Conservation (phyloP, 2,797 vertebrate genomes). For the Danio choprae region DNA sequence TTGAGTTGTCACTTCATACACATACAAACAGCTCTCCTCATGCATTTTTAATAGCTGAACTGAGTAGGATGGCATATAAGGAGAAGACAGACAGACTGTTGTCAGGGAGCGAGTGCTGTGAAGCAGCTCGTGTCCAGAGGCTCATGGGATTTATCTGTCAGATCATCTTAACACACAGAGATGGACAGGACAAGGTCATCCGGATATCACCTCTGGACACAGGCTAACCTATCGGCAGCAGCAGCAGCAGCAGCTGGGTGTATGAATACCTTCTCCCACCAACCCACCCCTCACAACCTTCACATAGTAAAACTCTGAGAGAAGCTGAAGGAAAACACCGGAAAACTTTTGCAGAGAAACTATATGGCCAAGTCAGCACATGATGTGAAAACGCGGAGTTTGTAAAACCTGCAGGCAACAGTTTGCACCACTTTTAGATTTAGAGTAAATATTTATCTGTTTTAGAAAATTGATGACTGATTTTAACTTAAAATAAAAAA, state of each 20-base stretch:
- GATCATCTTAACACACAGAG: conserved; percentile 48
- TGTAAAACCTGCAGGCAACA: neutral
- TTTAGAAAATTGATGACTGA: neutral
- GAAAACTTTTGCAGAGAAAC: neutral
- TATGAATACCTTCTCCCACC: conserved; percentile 32
- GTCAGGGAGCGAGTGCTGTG: conserved; percentile 27
- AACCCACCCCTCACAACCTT: conserved; percentile 23
- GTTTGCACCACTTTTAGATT: neutral
- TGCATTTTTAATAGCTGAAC: conserved; percentile 51
- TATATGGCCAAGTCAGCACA: neutral
- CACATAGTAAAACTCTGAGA: neutral
- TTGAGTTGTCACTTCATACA: conserved; percentile 42
- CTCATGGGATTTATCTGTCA: conserved; percentile 55
- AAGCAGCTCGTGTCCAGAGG: conserved; percentile 43
- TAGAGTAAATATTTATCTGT: neutral
- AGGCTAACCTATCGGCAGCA: conserved; percentile 41
- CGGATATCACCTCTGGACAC: conserved; percentile 47
- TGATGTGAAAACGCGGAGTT: neutral
- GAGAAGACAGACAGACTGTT: conserved; percentile 3
- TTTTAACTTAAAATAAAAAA: too few relatives aligned
- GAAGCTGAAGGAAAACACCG: neutral
- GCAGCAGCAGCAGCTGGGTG: conserved; percentile 41
- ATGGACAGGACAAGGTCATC: conserved; percentile 59
- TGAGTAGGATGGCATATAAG: conserved; percentile 19
- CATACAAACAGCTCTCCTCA: conserved; percentile 4